phyloP scores from a whole-genome alignment of 2,797 vertebrate species.

The Enteromius mattozi region DNA sequence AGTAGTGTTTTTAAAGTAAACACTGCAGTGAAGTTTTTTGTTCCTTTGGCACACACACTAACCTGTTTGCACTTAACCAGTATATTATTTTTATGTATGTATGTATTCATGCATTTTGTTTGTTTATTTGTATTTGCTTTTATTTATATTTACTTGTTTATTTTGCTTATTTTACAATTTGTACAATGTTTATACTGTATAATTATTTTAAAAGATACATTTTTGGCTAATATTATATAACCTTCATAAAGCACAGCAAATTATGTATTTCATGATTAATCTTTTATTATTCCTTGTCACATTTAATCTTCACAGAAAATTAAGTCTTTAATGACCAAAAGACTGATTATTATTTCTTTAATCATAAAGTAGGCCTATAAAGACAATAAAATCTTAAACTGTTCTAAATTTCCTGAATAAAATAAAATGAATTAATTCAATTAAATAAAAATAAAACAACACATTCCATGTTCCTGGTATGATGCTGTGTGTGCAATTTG shows the following conservation, averaged over 20 bases:
- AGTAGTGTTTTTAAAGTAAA: constrained; percentile 17
- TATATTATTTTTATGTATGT: neutral
- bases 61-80: neutral
- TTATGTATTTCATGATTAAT: no score
- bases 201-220: neutral
- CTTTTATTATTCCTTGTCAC: neutral
- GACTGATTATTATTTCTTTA: neutral
- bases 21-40: neutral
- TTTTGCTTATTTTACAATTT: neutral
- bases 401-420: neutral
- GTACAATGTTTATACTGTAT: neutral
- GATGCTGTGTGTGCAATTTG: neutral
- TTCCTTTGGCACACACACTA: neutral
- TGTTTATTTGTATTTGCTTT: no score
- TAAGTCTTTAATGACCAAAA: neutral
- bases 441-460: neutral
- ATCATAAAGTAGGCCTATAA: no score
- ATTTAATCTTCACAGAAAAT: neutral
- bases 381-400: no score
- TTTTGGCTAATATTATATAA: no score
- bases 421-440: neutral
- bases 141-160: no score
- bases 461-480: neutral
- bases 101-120: no score
- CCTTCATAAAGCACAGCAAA: neutral